phyloP scores from a whole-genome alignment of 2,797 vertebrate species.

The Vireo griseus region DNA sequence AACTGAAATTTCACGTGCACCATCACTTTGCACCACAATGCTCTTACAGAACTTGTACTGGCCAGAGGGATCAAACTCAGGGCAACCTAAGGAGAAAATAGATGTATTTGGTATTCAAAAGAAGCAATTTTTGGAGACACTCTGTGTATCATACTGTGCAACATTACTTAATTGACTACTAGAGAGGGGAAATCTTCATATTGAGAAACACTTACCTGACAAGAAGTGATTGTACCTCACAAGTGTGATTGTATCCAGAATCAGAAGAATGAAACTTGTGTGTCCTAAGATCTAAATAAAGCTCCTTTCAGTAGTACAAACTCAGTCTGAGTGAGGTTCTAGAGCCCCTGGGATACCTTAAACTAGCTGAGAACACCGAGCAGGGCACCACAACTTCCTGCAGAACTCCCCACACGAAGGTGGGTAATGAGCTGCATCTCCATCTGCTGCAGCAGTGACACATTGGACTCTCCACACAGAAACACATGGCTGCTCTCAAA shows the following conservation, averaged over 20 bases:
- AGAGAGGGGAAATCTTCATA: not conserved
- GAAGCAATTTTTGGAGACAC: not conserved
- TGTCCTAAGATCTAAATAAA: not conserved
- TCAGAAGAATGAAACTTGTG: not conserved
- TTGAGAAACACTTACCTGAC: not conserved
- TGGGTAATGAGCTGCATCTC: not conserved
- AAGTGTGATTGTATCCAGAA: not conserved
- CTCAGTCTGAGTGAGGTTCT: too few species aligned
- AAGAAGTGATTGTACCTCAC: not conserved
- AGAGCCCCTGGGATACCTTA: not conserved
- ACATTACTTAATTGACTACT: not conserved
- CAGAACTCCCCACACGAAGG: not conserved
- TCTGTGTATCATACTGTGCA: not conserved
- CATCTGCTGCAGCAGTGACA: not conserved
- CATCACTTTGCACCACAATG: not conserved
- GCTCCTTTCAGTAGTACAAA: not conserved
- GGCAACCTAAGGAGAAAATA: not conserved
- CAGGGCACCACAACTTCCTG: not conserved
- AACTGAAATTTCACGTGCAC: not conserved
- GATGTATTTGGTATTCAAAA: not conserved
- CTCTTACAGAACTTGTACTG: not conserved
- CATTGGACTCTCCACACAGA: fast-evolving
- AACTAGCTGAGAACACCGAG: not conserved
- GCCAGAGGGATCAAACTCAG: not conserved
- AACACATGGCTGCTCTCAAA: not conserved